Conservation (phyloP, 2,888 invertebrate genomes). For the Aradus depressus region DNA sequence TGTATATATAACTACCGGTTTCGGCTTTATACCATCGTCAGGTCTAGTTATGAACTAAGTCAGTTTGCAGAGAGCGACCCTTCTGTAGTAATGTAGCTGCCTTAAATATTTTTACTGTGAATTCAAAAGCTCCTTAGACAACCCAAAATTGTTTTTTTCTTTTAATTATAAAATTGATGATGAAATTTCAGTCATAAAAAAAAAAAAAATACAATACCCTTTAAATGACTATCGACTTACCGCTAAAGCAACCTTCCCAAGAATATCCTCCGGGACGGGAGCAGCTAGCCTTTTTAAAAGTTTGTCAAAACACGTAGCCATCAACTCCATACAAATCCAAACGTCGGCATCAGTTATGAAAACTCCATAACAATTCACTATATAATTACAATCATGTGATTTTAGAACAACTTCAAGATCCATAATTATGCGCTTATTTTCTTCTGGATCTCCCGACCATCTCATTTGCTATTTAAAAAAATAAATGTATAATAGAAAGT, state of each 20-base stretch:
- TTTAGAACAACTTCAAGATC: conserved; percentile 97
- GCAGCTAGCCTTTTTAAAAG: conserved; percentile 71
- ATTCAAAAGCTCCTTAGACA: too few species aligned
- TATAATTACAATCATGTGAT: conserved; percentile 92
- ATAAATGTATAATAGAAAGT: neutral
- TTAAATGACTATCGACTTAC: conserved; percentile 48
- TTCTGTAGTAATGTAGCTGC: too few species aligned
- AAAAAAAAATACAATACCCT: too few species aligned
- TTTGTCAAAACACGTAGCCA: conserved; percentile 98
- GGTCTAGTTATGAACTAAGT: too few species aligned
- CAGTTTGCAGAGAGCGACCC: too few species aligned
- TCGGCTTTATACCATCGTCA: too few species aligned
- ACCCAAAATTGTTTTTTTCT: too few species aligned
- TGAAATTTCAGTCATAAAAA: too few species aligned
- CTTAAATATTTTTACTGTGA: too few species aligned
- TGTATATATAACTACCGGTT: too few species aligned
- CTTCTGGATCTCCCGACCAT: conserved; percentile 89
- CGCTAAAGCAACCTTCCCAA: conserved; percentile 94
- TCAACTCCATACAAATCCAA: conserved; percentile 99
- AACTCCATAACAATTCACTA: conserved; percentile 93
- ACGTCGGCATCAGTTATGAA: conserved; percentile 96
- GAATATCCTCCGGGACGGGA: conserved; percentile 89
- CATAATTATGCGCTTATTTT: conserved; percentile 97
- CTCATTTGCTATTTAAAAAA: conserved; percentile 71
- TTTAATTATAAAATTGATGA: too few species aligned